A percentile compares a stretch with the other conserved stretches of the same genome.
Conservation (phyloP, 2,888 invertebrate genomes). For the Itoplectis maculator region DNA sequence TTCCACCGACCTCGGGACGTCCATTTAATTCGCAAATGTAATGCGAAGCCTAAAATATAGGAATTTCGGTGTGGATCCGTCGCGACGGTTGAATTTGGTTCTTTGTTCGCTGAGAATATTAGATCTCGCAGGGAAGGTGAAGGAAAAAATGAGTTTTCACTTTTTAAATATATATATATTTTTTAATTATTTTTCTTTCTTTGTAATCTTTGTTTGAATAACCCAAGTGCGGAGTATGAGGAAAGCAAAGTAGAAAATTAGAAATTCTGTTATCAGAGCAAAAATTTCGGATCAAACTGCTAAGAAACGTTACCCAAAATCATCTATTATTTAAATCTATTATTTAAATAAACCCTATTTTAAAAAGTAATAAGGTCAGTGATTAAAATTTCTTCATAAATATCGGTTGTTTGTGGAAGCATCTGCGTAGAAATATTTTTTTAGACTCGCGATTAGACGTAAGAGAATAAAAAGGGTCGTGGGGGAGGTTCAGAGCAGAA, state of each 20-base stretch:
- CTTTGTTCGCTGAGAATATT: background rate
- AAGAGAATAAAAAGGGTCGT: constrained; percentile 26
- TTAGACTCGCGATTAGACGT: constrained; percentile 33
- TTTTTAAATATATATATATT: too few relatives aligned
- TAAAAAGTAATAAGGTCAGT: too few relatives aligned
- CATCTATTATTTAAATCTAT: too few relatives aligned
- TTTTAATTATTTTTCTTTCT: too few relatives aligned
- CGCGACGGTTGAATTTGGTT: background rate
- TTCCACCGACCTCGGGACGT: constrained; percentile 1
- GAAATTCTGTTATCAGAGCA: background rate
- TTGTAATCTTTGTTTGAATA: too few relatives aligned
- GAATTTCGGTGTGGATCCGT: background rate
- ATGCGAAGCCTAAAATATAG: background rate
- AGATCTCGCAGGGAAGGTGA: background rate
- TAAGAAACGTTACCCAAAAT: too few relatives aligned
- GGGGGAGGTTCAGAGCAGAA: constrained; percentile 34
- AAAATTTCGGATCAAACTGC: too few relatives aligned
- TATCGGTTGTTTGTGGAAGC: background rate
- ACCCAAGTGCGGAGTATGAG: too few relatives aligned
- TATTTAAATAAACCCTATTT: too few relatives aligned
- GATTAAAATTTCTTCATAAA: background rate
- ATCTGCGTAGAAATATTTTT: background rate
- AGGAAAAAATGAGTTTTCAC: background rate
- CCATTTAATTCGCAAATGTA: background rate
- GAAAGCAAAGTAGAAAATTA: too few relatives aligned